Base-by-base conservation (phyloP, 2,888 invertebrate species). In the Drosophila atripex region DNA sequence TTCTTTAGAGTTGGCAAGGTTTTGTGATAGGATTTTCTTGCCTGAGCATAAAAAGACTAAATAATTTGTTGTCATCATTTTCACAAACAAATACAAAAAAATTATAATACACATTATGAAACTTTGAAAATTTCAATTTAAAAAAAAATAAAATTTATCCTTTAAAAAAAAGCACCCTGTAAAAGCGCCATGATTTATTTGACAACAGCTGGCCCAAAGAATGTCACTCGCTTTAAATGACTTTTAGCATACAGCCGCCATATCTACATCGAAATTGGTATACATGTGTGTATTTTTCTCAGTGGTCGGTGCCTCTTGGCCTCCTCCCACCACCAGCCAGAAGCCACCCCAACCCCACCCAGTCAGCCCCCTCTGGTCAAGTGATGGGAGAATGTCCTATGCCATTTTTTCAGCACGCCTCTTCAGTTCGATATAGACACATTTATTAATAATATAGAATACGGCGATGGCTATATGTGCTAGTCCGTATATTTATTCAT, bases 151-250 rank as follows among this genome's bases (percentile, higher is more conserved):
- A 12, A 0, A 12, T 12, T 21, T 6, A 9, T 25, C 25, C 1
- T 18, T 6, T 14, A 7, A 14, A n/a, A n/a, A 18, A 2, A n/a
- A 47, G 18, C 83, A 85, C 88, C 88, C 88, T 86, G 78, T 88
- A 70, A 56, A 39, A 1, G 38, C 46, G 47, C 69, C 64, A 76
- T 88, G 88, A 85, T 85, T 88, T 83, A 85, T 88, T 25, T 57
- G 78, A 69, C 73, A 75, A 82, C 85, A 85, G 85, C 88, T 85
- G 85, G 53, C 61, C 58, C 53, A 16, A 73, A 74, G 71, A 76
- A 80, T 85, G 76, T 71, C 88, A 86, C 64, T 65, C 63, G 71
- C 74, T 73, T 82, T 55, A 53, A 56, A 59, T 68, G 56, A 45
- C 54, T 73, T 68, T 73, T 45, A 28, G 53, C 66, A 56, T 60